Conservation (phyloP, 1,140 invertebrate species). For the Vanessa tameamea region DNA sequence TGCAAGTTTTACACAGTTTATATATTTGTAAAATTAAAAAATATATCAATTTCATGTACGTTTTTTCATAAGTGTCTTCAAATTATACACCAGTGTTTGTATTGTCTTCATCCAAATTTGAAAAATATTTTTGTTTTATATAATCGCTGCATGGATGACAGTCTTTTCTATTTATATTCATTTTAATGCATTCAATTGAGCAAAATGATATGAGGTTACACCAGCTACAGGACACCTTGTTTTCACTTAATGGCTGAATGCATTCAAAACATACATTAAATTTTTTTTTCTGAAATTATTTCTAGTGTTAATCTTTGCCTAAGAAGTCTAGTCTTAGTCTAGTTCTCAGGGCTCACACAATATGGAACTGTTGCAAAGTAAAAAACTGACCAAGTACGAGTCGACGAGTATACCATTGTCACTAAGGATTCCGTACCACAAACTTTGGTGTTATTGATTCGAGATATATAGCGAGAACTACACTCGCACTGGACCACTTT, state of each 20-base stretch:
- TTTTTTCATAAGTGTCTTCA: neutral
- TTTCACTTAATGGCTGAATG: slow-evolving; percentile 48
- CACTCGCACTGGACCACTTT: no score
- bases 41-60: neutral
- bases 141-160: slow-evolving; percentile 64
- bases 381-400: no score
- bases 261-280: slow-evolving; percentile 72
- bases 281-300: slow-evolving; percentile 52
- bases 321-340: no score
- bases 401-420: no score
- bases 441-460: no score
- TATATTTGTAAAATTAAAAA: neutral
- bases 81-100: neutral
- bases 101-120: slow-evolving; percentile 5
- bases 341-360: no score
- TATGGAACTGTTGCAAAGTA: no score
- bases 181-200: slow-evolving; percentile 55
- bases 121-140: slow-evolving; percentile 53
- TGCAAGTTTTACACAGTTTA: no score
- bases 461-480: no score
- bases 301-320: no score
- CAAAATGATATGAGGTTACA: slow-evolving; percentile 66
- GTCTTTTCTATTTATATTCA: slow-evolving; percentile 48
- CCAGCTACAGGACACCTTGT: slow-evolving; percentile 50
- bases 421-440: no score